Base-by-base conservation (phyloP, 1,140 invertebrate genomes). In the Drosophila jambulina region DNA sequence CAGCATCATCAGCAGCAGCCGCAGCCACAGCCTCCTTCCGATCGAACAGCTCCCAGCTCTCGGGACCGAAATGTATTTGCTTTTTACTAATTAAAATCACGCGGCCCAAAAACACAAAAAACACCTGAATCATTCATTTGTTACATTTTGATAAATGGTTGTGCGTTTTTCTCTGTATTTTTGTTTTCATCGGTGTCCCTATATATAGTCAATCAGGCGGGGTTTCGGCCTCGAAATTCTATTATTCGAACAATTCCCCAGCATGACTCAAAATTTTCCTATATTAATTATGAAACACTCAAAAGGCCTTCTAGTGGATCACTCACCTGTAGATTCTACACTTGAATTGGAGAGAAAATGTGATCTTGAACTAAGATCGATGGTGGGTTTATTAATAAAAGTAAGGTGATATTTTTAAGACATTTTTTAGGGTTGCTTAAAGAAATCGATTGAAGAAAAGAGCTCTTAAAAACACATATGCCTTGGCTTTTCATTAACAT, bases 111-210 rank as follows among this genome's bases (percentile, higher is more conserved):
- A 78, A 61, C 59, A 45, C 54, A 63, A 45, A 75, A 80, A 77
- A 82, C 42, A 51, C 59, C 74, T 78, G 68, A 83, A 87, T 87
- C 83, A 87, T 88, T 87, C 84, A 88, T 87, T 87, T 87, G 80
- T 83, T 76, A 64, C 83, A 87, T 83, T 87, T 88, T 88, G 84
- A 88, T 87, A 87, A 87, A 87, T 87, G 83, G 80, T 70, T 54
- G 51, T 80, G 43, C 19, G 40, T 69, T 57, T 64, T 29, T 65
- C 34, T 29, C 34, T 17, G 15, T 54, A 36, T 53, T 69, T 7
- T 34, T 59, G 12, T 49, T 56, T 57, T 36, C 36, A 13, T 34
- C 15, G 27, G 29, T 65, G 61, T 77, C 56, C 75, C 70, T 72
- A 69, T 65, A 85, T 64, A 71, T 49, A 69, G 59, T 60, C 70